Evolutionary conservation across 2,113 vertebrate genomes (phyloP), one percentile per base, ranked within the genome.

Genomic region (Oceanites oceanicus): DNA sequence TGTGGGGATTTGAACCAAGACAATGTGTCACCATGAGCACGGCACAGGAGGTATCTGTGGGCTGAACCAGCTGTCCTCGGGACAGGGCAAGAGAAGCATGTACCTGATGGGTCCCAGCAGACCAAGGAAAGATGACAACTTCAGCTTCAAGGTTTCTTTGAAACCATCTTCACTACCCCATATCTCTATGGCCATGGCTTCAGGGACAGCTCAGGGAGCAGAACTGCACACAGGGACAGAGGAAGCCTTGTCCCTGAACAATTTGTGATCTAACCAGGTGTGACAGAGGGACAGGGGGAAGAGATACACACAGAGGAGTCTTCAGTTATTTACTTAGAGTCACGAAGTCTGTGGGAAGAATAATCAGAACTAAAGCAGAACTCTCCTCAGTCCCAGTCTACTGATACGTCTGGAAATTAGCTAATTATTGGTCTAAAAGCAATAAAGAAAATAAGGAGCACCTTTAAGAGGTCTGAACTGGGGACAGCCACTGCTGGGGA

Each of bases 201-300:
- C 25, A 36, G 45, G 34, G 47, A 14, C 16, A 81, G 77, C n/a
- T 71, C 15, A 30, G 63, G 32, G 36, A 26, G 55, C 42, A 65
- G 81, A 91, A n/a, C 9, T 2, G 18, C 58, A 68, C 0, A 3
- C 23, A 25, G 45, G 58, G 49, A 20, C 21, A 50, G 50, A 85
- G 44, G 49, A 77, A 87, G 71, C 9, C 45, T 62, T 0, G 0
- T 71, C 62, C 22, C 22, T 29, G 29, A 65, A 56, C 27, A 20
- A 61, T 22, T 1, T 62, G 45, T 20, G 61, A 45, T 34, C 52
- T 42, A 71, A 55, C 7, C 13, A 62, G 9, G 20, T 0, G 0
- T 30, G 50, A 85, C n/a, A 38, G 19, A 80, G 38, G 3, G 56
- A 40, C 71, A 66, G 36, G 22, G 15, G 32, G 15, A 56, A 45